Base-by-base conservation (phyloP, 2,888 invertebrate species). In the Brenthis daphne region DNA sequence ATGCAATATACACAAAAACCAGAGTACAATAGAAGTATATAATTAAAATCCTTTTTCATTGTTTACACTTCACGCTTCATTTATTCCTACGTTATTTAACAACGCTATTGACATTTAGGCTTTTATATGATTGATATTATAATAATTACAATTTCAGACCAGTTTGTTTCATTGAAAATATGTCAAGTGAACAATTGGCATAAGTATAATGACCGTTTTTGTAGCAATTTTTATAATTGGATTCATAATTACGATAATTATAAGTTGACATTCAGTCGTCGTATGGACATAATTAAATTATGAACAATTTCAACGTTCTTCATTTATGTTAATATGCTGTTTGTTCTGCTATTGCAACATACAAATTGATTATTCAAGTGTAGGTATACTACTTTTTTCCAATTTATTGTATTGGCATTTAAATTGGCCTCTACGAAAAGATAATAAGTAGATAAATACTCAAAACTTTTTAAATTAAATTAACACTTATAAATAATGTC, bases 251-350 rank as follows among this genome's bases (percentile, higher is more conserved):
- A 66, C 58, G 12, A 29, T 58, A 66, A 60, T 66, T 66, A 66
- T 24, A 67, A 61, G 47, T 54, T 61, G 60, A 48, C 67, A 61
- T 61, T 67, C 61, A 67, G 48, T 61, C 48, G 37, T 16, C 54
- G 48, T 66, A 55, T 55, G 55, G 50, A 37, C 61, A 37, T 67
- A 61, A 67, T 67, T 67, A 29, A 67, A 67, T 67, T 67, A 61
- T 20, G 50, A 61, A 60, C 55, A 50, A 67, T 67, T 61, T 47
- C 55, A 67, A 54, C 66, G 47, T 67, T 55, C 47, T 50, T 56
- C 54, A 61, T 61, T 61, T 48, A 61, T 33, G 50, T 37, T 61
- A 33, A 48, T 48, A 60, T 55, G 6, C 11, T 37, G 51, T 53
- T 53, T 63, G 53, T 63, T 33, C 20, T 63, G 63, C 20, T 20